phyloP scores from a whole-genome alignment of 2,797 vertebrate genomes.

The Mus caroli region DNA sequence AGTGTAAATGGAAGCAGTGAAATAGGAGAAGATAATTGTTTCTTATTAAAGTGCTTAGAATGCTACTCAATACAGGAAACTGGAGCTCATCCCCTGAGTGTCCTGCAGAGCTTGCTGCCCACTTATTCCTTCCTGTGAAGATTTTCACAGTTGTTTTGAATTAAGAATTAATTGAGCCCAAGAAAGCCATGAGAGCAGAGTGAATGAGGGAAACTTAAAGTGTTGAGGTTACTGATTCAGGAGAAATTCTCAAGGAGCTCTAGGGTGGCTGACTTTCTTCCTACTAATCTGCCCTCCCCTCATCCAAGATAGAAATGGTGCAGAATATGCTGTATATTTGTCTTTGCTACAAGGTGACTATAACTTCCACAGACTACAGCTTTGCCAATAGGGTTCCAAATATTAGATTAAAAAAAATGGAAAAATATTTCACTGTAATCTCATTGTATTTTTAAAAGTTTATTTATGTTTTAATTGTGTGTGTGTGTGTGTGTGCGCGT shows the following conservation, averaged over 20 bases:
- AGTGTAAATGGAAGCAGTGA: constrained; percentile 39
- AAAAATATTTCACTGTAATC: neutral
- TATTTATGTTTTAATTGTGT: neutral
- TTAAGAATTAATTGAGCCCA: constrained; percentile 65
- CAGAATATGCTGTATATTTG: constrained; percentile 40
- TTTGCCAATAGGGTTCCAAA: neutral
- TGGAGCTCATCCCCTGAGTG: constrained; percentile 9
- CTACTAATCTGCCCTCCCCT: constrained; percentile 43
- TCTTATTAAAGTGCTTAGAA: constrained; percentile 68
- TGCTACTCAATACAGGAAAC: constrained; percentile 64
- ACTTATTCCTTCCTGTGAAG: constrained; percentile 70
- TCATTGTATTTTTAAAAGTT: neutral
- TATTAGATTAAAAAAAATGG: neutral
- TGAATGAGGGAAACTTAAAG: neutral
- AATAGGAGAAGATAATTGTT: constrained; percentile 65
- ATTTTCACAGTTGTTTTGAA: constrained; percentile 75
- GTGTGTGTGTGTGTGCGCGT: no score
- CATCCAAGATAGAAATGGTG: constrained; percentile 28
- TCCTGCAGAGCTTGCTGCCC: neutral
- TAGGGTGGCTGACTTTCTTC: constrained; percentile 26
- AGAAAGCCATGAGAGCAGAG: constrained; percentile 67
- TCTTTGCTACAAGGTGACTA: constrained; percentile 5
- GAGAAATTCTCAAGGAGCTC: constrained; percentile 61
- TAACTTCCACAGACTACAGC: neutral
- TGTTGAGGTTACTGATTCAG: constrained; percentile 66